These are phyloP conservation scores for Carettochelys insculpta DNA, from an alignment of 2,113 vertebrate genomes.

Conservation along the genomic window DNA sequence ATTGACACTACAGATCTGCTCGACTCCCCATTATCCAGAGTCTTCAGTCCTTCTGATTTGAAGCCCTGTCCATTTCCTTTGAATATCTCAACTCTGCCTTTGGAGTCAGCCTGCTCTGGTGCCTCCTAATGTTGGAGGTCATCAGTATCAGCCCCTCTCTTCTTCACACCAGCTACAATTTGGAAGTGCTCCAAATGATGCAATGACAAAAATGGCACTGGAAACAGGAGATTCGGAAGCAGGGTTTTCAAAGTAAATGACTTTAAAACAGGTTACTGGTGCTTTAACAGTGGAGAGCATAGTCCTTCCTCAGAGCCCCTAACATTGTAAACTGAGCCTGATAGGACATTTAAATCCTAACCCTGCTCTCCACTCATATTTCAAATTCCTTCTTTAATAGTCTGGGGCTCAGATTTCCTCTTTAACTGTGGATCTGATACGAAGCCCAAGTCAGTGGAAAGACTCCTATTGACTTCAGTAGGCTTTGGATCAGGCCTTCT, in stretches of 20 bases:
- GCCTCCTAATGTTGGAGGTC: not conserved
- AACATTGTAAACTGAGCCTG: conserved; percentile 46
- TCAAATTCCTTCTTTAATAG: conserved; percentile 11
- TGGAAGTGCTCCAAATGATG: not conserved
- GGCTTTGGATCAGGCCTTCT: not conserved
- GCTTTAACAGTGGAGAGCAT: not conserved
- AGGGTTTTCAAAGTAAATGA: conserved; percentile 6
- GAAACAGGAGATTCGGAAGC: not conserved
- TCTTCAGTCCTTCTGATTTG: not conserved
- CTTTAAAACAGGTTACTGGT: conserved; percentile 19
- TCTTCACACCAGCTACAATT: not conserved
- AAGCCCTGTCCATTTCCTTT: not conserved
- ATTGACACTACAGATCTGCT: not conserved
- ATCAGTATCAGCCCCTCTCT: not conserved
- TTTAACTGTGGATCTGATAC: not conserved
- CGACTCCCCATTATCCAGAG: not conserved
- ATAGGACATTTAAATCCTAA: conserved; percentile 47
- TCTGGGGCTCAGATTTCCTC: not conserved
- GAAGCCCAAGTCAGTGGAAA: not conserved
- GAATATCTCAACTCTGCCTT: not conserved
- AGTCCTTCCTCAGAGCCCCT: not conserved
- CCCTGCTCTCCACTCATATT: conserved; percentile 48
- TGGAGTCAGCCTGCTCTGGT: not conserved
- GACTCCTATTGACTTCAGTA: not conserved
- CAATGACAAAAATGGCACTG: not conserved